Base-by-base conservation (phyloP, 2,113 vertebrate genomes). In the Nansenia antarctica region DNA sequence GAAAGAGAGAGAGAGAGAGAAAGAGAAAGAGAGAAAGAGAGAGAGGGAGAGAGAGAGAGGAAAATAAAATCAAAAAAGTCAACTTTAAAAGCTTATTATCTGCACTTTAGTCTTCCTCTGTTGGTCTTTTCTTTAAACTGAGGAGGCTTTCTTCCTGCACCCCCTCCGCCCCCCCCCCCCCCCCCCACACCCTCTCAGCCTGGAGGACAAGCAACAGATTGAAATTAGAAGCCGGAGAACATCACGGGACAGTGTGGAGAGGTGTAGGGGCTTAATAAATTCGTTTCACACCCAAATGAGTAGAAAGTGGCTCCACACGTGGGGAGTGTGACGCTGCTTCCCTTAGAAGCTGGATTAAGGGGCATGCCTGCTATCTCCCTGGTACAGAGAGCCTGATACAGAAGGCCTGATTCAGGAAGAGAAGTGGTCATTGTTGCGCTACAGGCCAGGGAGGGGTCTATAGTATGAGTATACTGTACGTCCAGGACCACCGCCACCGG, bases 381-480 rank as follows among this genome's bases (percentile, higher is more conserved):
- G 20, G 15, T 9, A 22, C 31, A 18, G 4, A 45, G 39, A 3
- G n/a, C n/a, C n/a, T n/a, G n/a, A n/a, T n/a, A n/a, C 3, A 27
- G 45, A 34, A 49, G 24, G 68, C 58, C 73, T 74, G 68, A 78
- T 74, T 27, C 35, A 77, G 32, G 66, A 79, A 73, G 68, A 57
- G n/a, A 74, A 70, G 72, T 68, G 34, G 61, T 60, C 34, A 52
- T 78, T 63, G 66, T 73, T n/a, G n/a, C n/a, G n/a, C n/a, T n/a
- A n/a, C n/a, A n/a, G n/a, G n/a, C n/a, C n/a, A n/a, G n/a, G n/a
- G n/a, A n/a, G n/a, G n/a, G n/a, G n/a, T n/a, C n/a, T n/a, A n/a
- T n/a, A n/a, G n/a, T n/a, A n/a, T n/a, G n/a, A n/a, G n/a, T n/a
- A n/a, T n/a, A n/a, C n/a, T n/a, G n/a, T n/a, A n/a, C n/a, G n/a